Base-by-base conservation (phyloP, 2,113 vertebrate species). In the Syrrhaptes paradoxus region DNA sequence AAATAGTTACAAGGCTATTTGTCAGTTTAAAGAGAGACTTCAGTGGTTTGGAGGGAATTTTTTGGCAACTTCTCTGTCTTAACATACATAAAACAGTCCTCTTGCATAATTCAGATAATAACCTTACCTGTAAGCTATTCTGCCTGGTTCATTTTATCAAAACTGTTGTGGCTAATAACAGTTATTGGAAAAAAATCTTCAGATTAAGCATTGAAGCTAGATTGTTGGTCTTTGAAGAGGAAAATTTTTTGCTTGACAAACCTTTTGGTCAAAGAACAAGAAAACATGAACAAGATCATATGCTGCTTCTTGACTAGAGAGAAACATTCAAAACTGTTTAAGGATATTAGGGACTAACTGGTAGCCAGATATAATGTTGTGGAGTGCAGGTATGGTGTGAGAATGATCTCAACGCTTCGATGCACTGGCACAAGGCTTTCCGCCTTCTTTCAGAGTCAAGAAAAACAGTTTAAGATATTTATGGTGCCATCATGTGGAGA, bases 401-500 rank as follows among this genome's bases (percentile, higher is more conserved):
- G 29, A 55, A 26, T n/a, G 32, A 45, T 90, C 34, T 59, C 79
- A 87, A n/a, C 45, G 19, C 45, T 46, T 81, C 6, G 6, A 6
- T 71, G 13, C 29, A 5, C 43, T 82, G 72, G 62, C 43, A 61
- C 14, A 16, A 61, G 46, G 17, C 18, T 65, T 92, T 86, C 55
- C 10, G 4, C 68, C 41, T 90, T 68, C 43, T 80, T 89, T 90
- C 31, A 41, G 31, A 67, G 21, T 63, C 43, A 87, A 67, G 43
- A 74, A 66, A 77, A 90, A 13, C 24, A 54, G 12, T 85, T 96
- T 87, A 49, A 70, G 87, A 9, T 94, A 87, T 96, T 93, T 87
- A 58, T 83, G 58, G 59, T 95, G 89, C 91, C 93, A 93, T 62
- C 93, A 91, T 83, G 94, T 95, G 94, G 96, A 71, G 45, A 82